phyloP scores from a whole-genome alignment of 2,797 vertebrate species.

The Hypotaenidia okinawae region DNA sequence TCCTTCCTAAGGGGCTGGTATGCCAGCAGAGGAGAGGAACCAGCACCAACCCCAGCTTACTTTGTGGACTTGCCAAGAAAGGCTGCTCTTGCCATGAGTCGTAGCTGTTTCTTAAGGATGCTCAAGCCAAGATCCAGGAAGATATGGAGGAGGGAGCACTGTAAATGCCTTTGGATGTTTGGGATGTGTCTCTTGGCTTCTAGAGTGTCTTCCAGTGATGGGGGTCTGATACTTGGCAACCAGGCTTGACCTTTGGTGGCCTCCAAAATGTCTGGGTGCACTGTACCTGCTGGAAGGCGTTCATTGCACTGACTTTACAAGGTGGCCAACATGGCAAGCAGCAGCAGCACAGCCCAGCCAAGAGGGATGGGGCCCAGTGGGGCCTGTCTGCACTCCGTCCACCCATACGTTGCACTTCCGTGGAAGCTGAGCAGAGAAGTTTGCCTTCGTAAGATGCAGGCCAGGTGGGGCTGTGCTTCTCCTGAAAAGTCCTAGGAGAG shows the following conservation, averaged over 20 bases:
- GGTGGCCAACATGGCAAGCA: background rate
- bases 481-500: background rate
- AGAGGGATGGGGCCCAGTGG: background rate
- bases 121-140: background rate
- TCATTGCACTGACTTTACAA: rapidly evolving
- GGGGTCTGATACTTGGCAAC: background rate
- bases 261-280: rapidly evolving
- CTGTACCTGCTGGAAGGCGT: background rate
- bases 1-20: background rate
- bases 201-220: rapidly evolving
- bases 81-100: background rate
- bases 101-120: background rate
- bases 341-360: background rate
- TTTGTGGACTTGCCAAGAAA: background rate
- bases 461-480: background rate
- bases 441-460: background rate
- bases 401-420: background rate
- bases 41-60: background rate
- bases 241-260: background rate
- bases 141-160: background rate
- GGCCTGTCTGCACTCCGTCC: background rate
- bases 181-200: background rate
- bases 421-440: background rate
- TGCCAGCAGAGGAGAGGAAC: background rate
- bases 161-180: background rate